Base-by-base conservation (phyloP, 1,140 invertebrate species). In the Plectus sambesii region DNA sequence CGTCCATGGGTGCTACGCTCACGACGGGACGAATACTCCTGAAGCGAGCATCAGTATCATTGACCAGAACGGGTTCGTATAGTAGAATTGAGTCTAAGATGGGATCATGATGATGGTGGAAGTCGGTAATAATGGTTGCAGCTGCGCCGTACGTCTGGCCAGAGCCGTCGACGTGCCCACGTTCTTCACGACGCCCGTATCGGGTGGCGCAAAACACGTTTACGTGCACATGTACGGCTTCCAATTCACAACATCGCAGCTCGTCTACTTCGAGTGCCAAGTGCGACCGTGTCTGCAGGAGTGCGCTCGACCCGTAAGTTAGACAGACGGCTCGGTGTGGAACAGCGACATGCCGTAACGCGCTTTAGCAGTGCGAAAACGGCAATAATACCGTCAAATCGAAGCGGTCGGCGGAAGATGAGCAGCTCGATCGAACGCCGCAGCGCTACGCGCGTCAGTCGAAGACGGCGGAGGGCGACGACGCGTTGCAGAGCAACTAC, bases 171-270 rank as follows among this genome's bases (percentile, higher is more conserved):
- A 55, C 30, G 43, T 55, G 26, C 53, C 53, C 20, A 51, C 38
- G 24, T 24, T 52, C 26, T 40, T 27, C 19, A 24, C 53, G 15
- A 33, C 47, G 42, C 50, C 53, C 5, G 29, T 48, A 29, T 17
- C 30, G 30, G 43, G 43, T 20, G 53, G 53, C 29, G 27, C 53
- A 30, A 55, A 55, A 52, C 53, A 55, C 35, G 50, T 55, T 42
- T 55, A 55, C 37, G 35, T 55, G 17, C 50, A 55, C 38, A 55
- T 55, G 53, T 55, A 53, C 42, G 23, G 42, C 17, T 47, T 52
- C 44, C 53, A 55, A 44, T 55, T 55, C 43, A 55, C 52, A 26
- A 49, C 53, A 22, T 52, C 42, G 36, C 42, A 47, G 25, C 40
- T 47, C 19, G 47, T 54, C 37, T 44, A 39, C 37, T 55, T 55